Base-by-base conservation (phyloP, 2,888 invertebrate species). In the Anthophora plumipes region DNA sequence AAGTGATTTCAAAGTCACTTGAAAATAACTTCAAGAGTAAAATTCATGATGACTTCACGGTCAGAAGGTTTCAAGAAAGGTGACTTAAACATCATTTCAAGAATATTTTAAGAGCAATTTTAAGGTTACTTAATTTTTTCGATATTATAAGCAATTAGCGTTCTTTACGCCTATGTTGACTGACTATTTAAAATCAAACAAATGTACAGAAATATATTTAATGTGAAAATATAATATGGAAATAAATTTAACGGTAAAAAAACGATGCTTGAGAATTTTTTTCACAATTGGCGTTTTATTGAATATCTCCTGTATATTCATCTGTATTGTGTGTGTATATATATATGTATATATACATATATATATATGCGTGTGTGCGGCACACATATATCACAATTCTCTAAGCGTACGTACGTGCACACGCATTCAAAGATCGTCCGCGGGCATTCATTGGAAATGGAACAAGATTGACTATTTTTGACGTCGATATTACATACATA, bases 201-300 rank as follows among this genome's bases (percentile, higher is more conserved):
- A 39, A 22, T 50, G 22, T 52, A 52, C 11, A 14, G 6, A 41
- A 20, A 57, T 25, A 4, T 59, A 22, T 14, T 5, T 8, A 12
- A 17, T 20, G 2, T 20, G 7, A 20, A 50, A 12, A 20, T 12
- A 50, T 9, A 31, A 37, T 17, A 39, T 17, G 22, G 6, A 66
- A n/a, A 31, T 52, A 57, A 8, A 39, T 48, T 22, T 43, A 43
- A 55, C 3, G 20, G n/a, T 43, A 9, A 37, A n/a, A 25, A 41
- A 22, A 12, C 5, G 6, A 57, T 6, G 9, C 12, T 0, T 4
- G 6, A 22, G 25, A 17, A 0, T 2, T 73, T 63, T 63, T 39
- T 80, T 89, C 88, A 88, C 90, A 90, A 90, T 90, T 90, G 89
- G 89, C 89, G 89, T 90, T 91, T 91, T 91, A 91, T 91, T 91